Conservation (phyloP, 23 tunicate species). For the Clavelina lepadiformis region DNA sequence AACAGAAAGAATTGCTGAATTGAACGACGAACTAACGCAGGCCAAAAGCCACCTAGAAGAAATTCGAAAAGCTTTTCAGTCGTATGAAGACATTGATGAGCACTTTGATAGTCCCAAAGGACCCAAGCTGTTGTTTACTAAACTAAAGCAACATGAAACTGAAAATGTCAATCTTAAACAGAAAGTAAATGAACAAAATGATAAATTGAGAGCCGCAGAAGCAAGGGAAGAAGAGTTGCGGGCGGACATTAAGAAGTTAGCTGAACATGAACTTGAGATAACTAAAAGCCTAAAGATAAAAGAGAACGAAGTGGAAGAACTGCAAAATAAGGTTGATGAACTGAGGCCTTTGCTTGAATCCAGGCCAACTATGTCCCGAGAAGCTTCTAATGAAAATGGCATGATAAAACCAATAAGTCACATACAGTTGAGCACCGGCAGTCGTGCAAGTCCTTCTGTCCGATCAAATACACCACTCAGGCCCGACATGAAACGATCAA, state of each 20-base stretch:
- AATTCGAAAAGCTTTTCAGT: background rate
- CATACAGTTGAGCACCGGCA: too few species aligned
- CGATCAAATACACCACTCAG: too few species aligned
- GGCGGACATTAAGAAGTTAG: background rate
- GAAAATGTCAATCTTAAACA: slow-evolving; percentile 12
- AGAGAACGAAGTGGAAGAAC: background rate
- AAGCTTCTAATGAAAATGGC: too few species aligned
- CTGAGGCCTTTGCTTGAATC: background rate
- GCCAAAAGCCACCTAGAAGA: slow-evolving; percentile 2
- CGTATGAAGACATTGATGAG: background rate
- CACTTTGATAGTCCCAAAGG: background rate
- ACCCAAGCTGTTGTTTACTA: background rate
- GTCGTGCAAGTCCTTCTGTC: too few species aligned
- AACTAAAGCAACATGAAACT: background rate
- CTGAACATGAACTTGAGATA: background rate
- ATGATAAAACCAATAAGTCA: too few species aligned
- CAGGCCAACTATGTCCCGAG: too few species aligned
- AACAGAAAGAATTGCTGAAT: slow-evolving; percentile 12
- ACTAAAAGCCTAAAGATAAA: background rate
- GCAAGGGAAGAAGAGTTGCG: background rate
- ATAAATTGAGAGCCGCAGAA: background rate
- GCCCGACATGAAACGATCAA: too few species aligned
- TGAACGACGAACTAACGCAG: background rate
- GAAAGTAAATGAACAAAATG: background rate
- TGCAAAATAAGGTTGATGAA: background rate